A percentile compares a stretch with the other conserved stretches of the same genome.
These are phyloP conservation scores for Ptilonorhynchus violaceus DNA, from an alignment of 2,113 vertebrate species.

Conservation along the genomic window DNA sequence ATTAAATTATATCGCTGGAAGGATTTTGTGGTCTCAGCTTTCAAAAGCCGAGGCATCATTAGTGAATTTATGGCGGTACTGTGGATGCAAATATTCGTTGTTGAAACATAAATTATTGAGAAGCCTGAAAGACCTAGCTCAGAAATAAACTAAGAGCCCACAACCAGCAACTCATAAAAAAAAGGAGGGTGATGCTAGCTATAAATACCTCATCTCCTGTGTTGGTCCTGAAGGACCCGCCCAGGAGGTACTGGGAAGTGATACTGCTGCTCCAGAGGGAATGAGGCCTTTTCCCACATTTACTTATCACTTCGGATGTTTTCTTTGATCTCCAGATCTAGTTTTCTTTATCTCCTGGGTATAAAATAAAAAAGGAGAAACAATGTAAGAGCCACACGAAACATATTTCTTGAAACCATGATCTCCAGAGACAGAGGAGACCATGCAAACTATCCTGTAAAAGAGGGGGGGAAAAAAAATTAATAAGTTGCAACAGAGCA, in stretches of 20 bases:
- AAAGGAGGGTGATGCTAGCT: not conserved
- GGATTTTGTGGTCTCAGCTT: slow-evolving; percentile 24
- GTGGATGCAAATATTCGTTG: not conserved
- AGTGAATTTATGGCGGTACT: slow-evolving; percentile 24
- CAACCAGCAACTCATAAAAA: not conserved
- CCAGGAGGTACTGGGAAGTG: not conserved
- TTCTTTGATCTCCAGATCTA: not conserved
- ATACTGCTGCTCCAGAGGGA: not conserved
- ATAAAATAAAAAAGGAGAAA: slow-evolving; percentile 40
- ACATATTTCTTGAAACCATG: slow-evolving; percentile 52
- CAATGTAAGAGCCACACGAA: not conserved
- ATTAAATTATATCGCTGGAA: not conserved
- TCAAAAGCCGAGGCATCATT: not conserved
- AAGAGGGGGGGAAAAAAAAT: not conserved
- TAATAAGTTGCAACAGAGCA: slow-evolving; percentile 27
- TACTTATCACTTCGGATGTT: not conserved
- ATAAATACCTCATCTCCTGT: not conserved
- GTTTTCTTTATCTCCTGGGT: slow-evolving; percentile 4
- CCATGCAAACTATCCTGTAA: not conserved
- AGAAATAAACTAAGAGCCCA: not conserved
- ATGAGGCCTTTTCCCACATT: not conserved
- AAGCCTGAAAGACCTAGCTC: not conserved
- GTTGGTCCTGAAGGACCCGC: not conserved
- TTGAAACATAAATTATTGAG: slow-evolving; percentile 41
- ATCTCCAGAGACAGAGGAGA: slow-evolving; percentile 63